Evolutionary conservation across 2,888 invertebrate genomes (phyloP).

Genomic region (Xanthorhoe spadicearia): DNA sequence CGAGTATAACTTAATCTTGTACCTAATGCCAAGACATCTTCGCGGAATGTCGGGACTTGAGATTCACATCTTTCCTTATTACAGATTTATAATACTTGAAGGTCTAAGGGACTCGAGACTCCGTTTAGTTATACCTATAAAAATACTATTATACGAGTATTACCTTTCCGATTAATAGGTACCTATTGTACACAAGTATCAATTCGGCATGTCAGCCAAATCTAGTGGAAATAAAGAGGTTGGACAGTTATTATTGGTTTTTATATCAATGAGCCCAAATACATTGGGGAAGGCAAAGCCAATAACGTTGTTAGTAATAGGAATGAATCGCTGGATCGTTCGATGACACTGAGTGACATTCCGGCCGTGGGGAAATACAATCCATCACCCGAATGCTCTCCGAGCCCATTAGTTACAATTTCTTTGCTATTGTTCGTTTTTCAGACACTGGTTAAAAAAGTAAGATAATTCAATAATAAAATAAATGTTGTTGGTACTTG

Average conservation of each 20-base stretch:
- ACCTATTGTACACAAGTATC: not conserved
- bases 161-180: not conserved
- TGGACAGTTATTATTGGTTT: constrained; percentile 15
- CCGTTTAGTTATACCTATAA: not conserved
- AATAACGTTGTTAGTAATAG: constrained; percentile 44
- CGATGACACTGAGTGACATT: constrained; percentile 61
- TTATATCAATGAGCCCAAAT: constrained; percentile 21
- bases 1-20: no score
- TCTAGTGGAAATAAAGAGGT: not conserved
- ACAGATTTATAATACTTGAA: no score
- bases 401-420: constrained; percentile 54
- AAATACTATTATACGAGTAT: not conserved
- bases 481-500: not conserved
- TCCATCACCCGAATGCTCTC: constrained; percentile 59
- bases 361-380: constrained; percentile 53
- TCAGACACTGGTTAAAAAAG: constrained; percentile 51
- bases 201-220: constrained; percentile 3
- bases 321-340: constrained; percentile 45
- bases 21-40: no score
- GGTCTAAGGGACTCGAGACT: no score
- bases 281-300: constrained; percentile 30
- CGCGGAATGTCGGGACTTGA: no score
- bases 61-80: no score
- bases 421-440: constrained; percentile 46
- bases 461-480: not conserved